Evolutionary conservation across 2,797 vertebrate genomes (phyloP).

Genomic region (Scolopax rusticola): DNA sequence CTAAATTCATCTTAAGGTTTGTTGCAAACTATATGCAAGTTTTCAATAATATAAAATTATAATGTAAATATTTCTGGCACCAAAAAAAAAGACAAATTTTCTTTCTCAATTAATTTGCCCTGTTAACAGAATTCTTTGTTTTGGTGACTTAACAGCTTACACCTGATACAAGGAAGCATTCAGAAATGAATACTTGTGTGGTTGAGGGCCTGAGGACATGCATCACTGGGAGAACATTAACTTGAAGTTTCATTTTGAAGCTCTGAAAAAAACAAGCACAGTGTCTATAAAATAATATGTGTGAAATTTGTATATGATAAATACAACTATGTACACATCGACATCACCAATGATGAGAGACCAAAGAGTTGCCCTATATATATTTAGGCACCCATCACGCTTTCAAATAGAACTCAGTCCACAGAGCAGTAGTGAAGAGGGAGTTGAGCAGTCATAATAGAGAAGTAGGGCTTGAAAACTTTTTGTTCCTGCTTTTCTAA

Average conservation of each 20-base stretch:
- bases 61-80: background rate
- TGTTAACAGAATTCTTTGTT: background rate
- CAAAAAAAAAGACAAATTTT: background rate
- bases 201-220: accelerated
- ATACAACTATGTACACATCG: background rate
- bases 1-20: background rate
- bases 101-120: background rate
- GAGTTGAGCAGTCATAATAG: background rate
- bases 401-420: background rate
- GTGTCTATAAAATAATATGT: background rate
- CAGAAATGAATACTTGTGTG: background rate
- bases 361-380: background rate
- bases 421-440: background rate
- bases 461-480: background rate
- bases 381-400: background rate
- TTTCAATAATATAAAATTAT: background rate
- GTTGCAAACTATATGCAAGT: background rate
- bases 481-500: background rate
- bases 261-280: background rate
- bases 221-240: background rate
- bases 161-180: background rate
- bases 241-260: background rate
- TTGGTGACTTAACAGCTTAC: background rate
- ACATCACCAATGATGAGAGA: background rate
- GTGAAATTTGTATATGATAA: background rate